Evolutionary conservation across 2,888 invertebrate species (phyloP).

Genomic region (Amblyjoppa proteus): DNA sequence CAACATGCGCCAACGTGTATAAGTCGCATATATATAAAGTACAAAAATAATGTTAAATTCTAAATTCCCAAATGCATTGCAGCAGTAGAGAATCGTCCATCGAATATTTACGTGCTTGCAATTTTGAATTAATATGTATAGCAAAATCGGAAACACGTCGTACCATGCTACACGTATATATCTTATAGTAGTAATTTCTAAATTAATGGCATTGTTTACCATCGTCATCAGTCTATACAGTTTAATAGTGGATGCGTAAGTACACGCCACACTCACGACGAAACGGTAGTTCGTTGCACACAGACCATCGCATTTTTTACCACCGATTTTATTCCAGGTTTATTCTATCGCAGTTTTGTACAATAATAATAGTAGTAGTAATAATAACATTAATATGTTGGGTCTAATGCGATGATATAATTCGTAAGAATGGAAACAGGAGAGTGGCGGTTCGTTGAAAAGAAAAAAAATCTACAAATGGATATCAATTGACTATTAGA

Average conservation of each 20-base stretch:
- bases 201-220: slow-evolving; percentile 64
- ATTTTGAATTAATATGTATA: slow-evolving; percentile 25
- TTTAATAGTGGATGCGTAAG: slow-evolving; percentile 79
- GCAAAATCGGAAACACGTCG: slow-evolving; percentile 27
- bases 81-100: not conserved
- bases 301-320: slow-evolving; percentile 47
- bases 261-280: slow-evolving; percentile 76
- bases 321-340: slow-evolving; percentile 12
- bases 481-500: slow-evolving; percentile 36
- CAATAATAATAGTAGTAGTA: slow-evolving; percentile 13
- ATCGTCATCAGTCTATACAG: slow-evolving; percentile 78
- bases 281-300: slow-evolving; percentile 39
- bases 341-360: slow-evolving; percentile 54
- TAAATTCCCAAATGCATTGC: not conserved
- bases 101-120: not conserved
- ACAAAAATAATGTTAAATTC: not conserved
- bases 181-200: slow-evolving; percentile 42
- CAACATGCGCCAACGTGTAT: not conserved
- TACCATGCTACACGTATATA: slow-evolving; percentile 15
- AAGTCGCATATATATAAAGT: not conserved
- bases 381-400: slow-evolving; percentile 20
- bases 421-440: slow-evolving; percentile 33
- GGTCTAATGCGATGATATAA: slow-evolving; percentile 30
- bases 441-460: slow-evolving; percentile 58
- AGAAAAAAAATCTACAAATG: slow-evolving; percentile 51